A percentile compares a stretch with the other conserved stretches of the same genome.
Evolutionary conservation across 2,888 invertebrate species (phyloP).

Genomic region (Camptogramma bilineatum): DNA sequence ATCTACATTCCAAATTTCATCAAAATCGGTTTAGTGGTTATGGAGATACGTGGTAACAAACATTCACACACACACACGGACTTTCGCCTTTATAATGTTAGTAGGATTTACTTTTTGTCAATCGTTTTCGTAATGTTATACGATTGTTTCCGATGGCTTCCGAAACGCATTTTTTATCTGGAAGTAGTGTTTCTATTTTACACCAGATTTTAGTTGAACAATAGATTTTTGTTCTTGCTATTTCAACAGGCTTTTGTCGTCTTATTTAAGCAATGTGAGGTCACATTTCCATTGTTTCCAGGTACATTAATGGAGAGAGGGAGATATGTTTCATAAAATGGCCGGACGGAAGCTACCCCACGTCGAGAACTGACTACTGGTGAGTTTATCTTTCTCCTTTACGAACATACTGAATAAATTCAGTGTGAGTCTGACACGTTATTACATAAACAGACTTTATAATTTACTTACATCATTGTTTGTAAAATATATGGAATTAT

Average conservation of each 20-base stretch:
- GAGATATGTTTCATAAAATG: constrained; percentile 87
- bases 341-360: constrained; percentile 87
- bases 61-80: no score
- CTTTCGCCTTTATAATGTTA: no score
- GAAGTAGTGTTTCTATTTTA: constrained; percentile 11
- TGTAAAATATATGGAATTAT: not conserved
- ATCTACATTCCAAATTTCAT: no score
- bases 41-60: no score
- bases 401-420: constrained; percentile 5
- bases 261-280: constrained; percentile 1
- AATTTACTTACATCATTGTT: not conserved
- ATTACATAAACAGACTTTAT: not conserved
- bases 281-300: constrained; percentile 51
- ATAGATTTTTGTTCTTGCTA: constrained; percentile 12
- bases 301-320: constrained; percentile 80
- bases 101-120: no score
- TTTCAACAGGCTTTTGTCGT: constrained; percentile 10
- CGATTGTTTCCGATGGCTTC: no score
- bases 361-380: constrained; percentile 87
- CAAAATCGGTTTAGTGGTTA: no score
- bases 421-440: not conserved
- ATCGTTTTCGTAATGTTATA: no score
- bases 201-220: constrained; percentile 10
- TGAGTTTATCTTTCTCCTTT: constrained; percentile 60
- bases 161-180: no score